Percentiles rank a stretch among this genome's conserved stretches.
These are phyloP conservation scores for Ciconia maguari DNA, from an alignment of 2,113 vertebrate species.

Conservation along the genomic window DNA sequence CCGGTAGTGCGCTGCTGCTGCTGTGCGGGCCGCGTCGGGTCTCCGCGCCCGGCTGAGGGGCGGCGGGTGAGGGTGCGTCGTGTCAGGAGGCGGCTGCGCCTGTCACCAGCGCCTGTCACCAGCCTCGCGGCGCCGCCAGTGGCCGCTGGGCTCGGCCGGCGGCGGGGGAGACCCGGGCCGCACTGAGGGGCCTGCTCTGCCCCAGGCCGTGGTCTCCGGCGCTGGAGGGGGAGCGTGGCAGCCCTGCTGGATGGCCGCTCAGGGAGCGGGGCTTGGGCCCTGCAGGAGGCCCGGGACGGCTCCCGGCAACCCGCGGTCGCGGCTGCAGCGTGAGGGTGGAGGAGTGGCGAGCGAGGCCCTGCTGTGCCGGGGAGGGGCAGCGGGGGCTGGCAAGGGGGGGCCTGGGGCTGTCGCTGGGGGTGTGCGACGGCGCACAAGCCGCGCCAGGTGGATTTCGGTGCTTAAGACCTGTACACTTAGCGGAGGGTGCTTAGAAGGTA, in stretches of 20 bases:
- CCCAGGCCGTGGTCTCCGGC: not conserved
- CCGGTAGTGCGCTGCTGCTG: not conserved
- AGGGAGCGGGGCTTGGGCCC: not conserved
- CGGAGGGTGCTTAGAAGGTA: not conserved
- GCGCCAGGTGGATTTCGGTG: rapidly evolving
- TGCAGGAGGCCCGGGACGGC: not conserved
- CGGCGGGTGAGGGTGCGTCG: not conserved
- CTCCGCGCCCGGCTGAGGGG: not conserved
- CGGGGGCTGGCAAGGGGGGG: not conserved
- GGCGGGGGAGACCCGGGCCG: too few relatives aligned
- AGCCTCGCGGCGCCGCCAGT: not conserved
- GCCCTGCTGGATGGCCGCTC: not conserved
- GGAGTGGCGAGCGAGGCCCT: not conserved
- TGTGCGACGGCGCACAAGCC: not conserved
- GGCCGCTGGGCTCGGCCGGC: not conserved
- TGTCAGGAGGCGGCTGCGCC: not conserved
- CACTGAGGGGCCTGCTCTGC: not conserved
- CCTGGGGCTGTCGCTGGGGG: not conserved
- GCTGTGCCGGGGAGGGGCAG: rapidly evolving
- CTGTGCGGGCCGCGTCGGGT: too few relatives aligned
- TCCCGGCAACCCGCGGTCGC: too few relatives aligned
- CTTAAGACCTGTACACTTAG: rapidly evolving
- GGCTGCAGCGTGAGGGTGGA: not conserved
- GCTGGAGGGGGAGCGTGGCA: not conserved
- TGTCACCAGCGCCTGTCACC: not conserved